Percentiles rank a stretch among this genome's conserved stretches.
phyloP scores from a whole-genome alignment of 2,113 vertebrate genomes.

The Psammodynastes pulverulentus region DNA sequence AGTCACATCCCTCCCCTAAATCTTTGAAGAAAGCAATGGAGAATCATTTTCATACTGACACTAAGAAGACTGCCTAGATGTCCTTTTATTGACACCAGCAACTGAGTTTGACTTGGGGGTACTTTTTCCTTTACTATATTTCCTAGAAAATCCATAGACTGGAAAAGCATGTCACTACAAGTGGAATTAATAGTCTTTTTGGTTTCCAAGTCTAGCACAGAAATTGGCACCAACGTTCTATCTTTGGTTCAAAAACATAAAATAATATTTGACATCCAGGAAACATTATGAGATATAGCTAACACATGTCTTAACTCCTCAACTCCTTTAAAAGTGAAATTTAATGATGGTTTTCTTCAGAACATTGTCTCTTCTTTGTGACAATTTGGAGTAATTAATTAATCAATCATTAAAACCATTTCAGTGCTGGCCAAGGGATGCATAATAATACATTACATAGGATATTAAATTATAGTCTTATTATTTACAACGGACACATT shows the following conservation, averaged over 20 bases:
- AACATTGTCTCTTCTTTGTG: background rate
- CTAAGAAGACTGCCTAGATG: background rate
- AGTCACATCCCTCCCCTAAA: background rate
- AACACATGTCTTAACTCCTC: background rate
- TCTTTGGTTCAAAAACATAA: background rate
- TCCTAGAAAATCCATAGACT: background rate
- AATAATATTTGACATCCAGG: background rate
- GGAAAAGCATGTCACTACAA: background rate
- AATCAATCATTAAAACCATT: background rate
- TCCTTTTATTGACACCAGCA: background rate
- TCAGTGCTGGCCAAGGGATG: background rate
- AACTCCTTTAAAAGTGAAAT: background rate
- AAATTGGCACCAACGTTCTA: background rate
- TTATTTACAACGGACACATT: background rate
- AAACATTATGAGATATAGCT: background rate
- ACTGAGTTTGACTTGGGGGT: background rate
- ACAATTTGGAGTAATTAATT: conserved; percentile 10
- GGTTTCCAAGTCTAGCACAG: background rate
- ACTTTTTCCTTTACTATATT: background rate
- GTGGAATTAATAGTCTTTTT: background rate
- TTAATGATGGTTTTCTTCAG: background rate
- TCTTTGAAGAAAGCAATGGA: background rate
- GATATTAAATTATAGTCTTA: conserved; percentile 4
- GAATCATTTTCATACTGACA: background rate
- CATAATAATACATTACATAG: background rate